Evolutionary conservation across 2,888 invertebrate species (phyloP), one percentile per base, ranked within the genome.

Genomic region (Macrosoma leucophasiata): DNA sequence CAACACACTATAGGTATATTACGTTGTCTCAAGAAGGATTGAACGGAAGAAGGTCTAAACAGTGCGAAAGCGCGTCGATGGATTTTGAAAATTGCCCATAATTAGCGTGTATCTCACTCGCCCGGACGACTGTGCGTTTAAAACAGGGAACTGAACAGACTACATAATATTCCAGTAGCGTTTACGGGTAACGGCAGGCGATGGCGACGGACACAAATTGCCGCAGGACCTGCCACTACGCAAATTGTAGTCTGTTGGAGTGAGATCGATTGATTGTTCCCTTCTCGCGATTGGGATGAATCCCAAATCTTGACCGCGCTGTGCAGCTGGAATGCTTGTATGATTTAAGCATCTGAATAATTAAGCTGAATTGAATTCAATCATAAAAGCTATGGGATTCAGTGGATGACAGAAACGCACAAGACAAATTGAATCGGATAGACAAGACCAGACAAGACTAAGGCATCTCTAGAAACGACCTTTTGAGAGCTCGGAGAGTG

Each of bases 21-120:
- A 62, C 48, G 56, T 62, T 64, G 55, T 56, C 56, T 56, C 53
- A 55, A 56, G 56, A 62, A 60, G 50, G 55, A 63, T 63, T 54
- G 57, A 72, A 69, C 67, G 71, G 70, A 78, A 73, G 78, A 79
- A 79, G 79, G 78, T 72, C 58, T 74, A 68, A 62, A 60, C 62
- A 55, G 62, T 51, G 71, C 65, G 61, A 79, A 79, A 71, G 81
- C 78, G 78, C 72, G 74, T 48, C 75, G 69, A 77, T 78, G 79
- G 78, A 74, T 82, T 84, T 79, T 81, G 71, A 81, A 84, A 84
- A 84, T 84, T 81, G 65, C 77, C 77, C 72, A 66, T 77, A 84
- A 84, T 84, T 84, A 84, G 75, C 70, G 68, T 75, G 77, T 75
- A 78, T 79, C 76, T 76, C 70, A 73, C 68, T 77, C 66, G 71